Base-by-base conservation (phyloP, 2,797 vertebrate species). In the Tinamus major region DNA sequence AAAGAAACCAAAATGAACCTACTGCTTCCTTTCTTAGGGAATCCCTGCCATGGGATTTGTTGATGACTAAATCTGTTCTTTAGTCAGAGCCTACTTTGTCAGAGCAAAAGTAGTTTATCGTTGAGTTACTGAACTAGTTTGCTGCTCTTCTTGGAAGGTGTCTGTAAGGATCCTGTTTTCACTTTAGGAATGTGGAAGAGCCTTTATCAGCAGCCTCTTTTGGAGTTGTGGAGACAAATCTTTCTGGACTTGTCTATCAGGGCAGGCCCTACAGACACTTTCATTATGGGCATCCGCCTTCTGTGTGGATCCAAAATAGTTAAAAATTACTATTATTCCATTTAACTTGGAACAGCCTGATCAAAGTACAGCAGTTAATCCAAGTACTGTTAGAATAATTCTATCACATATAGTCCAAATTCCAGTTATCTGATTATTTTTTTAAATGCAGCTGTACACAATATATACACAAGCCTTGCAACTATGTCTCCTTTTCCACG, bases 271-370 rank as follows among this genome's bases (percentile, higher is more conserved):
- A 37, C 26, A 49, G 46, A 20, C 5, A 8, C 17, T 51, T 69
- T 37, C 2, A 2, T 7, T 29, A 6, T 1, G 11, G 21, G 37
- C 27, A 19, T 11, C 27, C 37, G 1, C 15, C 13, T 44, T 17
- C 17, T 33, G n/a, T 5, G 15, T 55, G 41, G 21, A 53, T 15
- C 20, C 35, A 20, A 33, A 70, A 11, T 21, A 18, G n/a, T n/a
- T 13, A 16, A 11, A 39, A 11, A 9, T 17, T 51, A 21, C 44
- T 20, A 0, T 61, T 37, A n/a, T n/a, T 44, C 44, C 37, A 14
- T 35, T 59, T 24, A 35, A 31, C 16, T 49, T 63, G 33, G 23
- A 65, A 24, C 18, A 19, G 23, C 17, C 18, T 21, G 33, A 23
- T 33, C 33, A n/a, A 23, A 65, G 18, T 33, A 29, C 18, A 65